These are phyloP conservation scores for Protomyctophum bolini DNA, from an alignment of 2,113 vertebrate species.

Conservation along the genomic window DNA sequence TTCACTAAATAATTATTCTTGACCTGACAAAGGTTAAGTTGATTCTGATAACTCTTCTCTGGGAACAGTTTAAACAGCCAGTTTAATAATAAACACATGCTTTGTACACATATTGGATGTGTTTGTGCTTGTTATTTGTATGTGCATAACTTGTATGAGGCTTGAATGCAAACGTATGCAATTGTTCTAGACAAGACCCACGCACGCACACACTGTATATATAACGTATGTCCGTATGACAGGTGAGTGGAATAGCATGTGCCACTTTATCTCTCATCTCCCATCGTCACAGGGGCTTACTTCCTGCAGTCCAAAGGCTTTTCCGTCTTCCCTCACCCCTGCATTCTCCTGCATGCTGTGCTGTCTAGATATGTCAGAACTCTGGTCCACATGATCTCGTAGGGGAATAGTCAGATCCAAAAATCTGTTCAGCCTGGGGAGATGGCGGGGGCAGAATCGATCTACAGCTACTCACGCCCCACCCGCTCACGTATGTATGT, in stretches of 20 bases:
- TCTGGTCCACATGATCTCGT: constrained; percentile 42
- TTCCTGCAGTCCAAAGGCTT: constrained; percentile 40
- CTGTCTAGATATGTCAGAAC: constrained; percentile 54
- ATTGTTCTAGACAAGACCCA: no score
- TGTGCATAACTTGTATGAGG: no score
- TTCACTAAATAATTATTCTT: no score
- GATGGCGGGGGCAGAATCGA: neutral
- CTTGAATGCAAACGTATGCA: no score
- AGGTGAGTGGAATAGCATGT: constrained; percentile 8
- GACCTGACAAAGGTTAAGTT: no score
- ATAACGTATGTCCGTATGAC: neutral
- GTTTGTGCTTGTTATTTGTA: no score
- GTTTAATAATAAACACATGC: no score
- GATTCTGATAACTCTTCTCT: no score
- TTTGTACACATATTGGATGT: no score
- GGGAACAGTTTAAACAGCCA: no score
- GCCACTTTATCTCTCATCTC: constrained; percentile 37
- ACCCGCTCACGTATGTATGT: no score
- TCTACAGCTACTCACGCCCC: neutral
- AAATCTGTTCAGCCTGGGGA: neutral
- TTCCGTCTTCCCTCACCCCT: constrained; percentile 1
- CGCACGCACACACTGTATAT: neutral
- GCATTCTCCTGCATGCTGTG: constrained; percentile 50
- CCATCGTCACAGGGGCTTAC: constrained; percentile 17
- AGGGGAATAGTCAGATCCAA: constrained; percentile 13